A percentile compares a stretch with the other conserved stretches of the same genome.
phyloP scores from a whole-genome alignment of 1,140 invertebrate genomes.

The Chrysoperla carnea region DNA sequence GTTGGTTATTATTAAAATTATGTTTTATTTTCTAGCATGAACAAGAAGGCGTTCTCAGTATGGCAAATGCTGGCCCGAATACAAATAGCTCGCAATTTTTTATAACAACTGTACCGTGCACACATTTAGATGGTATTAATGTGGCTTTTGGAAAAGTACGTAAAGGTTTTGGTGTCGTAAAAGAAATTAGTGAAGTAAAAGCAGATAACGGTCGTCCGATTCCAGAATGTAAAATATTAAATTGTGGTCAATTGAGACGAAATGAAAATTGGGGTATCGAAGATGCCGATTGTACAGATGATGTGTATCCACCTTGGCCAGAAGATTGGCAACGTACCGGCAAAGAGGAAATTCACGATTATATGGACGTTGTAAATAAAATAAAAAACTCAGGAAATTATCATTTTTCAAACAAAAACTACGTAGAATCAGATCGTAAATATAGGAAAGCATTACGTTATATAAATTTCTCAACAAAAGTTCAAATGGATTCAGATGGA shows the following conservation, averaged over 20 bases:
- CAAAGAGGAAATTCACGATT: slow-evolving; percentile 3
- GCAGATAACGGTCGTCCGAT: slow-evolving; percentile 34
- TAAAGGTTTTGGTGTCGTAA: slow-evolving; percentile 47
- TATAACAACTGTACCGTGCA: slow-evolving; percentile 66
- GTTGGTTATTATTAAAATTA: no score
- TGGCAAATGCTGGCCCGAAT: slow-evolving; percentile 80
- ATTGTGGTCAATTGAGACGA: slow-evolving; percentile 52
- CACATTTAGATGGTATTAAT: slow-evolving; percentile 76
- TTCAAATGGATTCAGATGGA: slow-evolving; percentile 5
- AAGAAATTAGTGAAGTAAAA: slow-evolving; percentile 40
- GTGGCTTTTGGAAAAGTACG: slow-evolving; percentile 76
- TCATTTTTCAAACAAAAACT: slow-evolving; percentile 41
- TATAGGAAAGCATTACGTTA: slow-evolving; percentile 59
- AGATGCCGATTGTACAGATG: slow-evolving; percentile 48
- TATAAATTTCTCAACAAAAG: slow-evolving; percentile 30
- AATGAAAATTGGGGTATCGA: slow-evolving; percentile 42
- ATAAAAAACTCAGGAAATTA: slow-evolving; percentile 57
- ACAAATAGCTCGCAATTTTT: slow-evolving; percentile 93
- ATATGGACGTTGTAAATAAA: slow-evolving; percentile 24
- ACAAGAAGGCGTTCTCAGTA: slow-evolving; percentile 58
- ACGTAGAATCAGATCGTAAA: slow-evolving; percentile 39
- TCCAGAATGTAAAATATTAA: slow-evolving; percentile 40
- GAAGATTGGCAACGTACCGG: slow-evolving; percentile 41
- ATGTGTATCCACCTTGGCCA: slow-evolving; percentile 54
- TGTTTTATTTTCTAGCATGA: slow-evolving; percentile 29